phyloP scores from a whole-genome alignment of 2,113 vertebrate genomes.

The Hydrochoerus hydrochaeris region DNA sequence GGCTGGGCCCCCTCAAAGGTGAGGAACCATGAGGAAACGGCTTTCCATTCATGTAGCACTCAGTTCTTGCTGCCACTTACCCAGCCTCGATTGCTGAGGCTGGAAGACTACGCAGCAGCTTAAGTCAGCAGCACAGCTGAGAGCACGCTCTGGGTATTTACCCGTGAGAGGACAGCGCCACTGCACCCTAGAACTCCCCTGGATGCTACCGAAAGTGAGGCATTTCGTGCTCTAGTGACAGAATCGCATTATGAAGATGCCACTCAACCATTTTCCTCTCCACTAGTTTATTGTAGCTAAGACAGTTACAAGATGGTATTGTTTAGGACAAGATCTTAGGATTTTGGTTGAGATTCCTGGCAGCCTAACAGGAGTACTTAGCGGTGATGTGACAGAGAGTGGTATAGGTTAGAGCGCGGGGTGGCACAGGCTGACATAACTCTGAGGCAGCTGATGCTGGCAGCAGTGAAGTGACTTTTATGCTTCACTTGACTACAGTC shows the following conservation, averaged over 20 bases:
- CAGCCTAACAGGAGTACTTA: neutral
- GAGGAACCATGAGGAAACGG: neutral
- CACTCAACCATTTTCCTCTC: neutral
- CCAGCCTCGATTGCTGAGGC: rapidly evolving
- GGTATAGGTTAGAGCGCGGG: neutral
- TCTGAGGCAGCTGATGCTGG: neutral
- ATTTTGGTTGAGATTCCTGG: neutral
- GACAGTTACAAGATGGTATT: neutral
- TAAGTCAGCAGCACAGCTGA: neutral
- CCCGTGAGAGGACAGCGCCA: neutral
- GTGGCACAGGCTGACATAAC: neutral
- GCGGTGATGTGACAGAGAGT: neutral
- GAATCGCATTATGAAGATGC: neutral
- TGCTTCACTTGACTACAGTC: neutral
- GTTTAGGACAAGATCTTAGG: neutral
- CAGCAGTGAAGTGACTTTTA: neutral
- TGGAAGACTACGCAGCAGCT: neutral
- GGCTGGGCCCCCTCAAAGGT: rapidly evolving
- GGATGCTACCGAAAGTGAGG: rapidly evolving
- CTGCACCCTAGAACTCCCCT: neutral
- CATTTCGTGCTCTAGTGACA: neutral
- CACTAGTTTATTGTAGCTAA: neutral
- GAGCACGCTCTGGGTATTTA: neutral
- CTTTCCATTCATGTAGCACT: neutral
- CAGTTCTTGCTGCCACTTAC: too few species aligned